Evolutionary conservation across 2,113 vertebrate species (phyloP).

Genomic region (Channa maculata): DNA sequence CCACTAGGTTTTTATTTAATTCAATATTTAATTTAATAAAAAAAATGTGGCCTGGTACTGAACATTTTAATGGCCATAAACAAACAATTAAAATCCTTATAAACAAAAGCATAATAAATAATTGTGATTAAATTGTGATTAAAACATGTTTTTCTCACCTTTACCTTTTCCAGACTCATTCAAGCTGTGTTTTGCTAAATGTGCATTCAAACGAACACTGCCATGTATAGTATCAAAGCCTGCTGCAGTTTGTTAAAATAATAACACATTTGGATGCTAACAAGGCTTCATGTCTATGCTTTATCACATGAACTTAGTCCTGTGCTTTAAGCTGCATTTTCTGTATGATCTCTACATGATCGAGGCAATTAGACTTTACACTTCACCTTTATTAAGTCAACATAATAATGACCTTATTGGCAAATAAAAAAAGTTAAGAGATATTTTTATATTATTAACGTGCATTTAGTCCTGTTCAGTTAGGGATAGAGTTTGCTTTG

Average conservation of each 20-base stretch:
- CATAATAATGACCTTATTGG: neutral
- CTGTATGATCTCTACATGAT: too few relatives aligned
- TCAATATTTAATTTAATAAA: neutral
- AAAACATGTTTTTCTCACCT: neutral
- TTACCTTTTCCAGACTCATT: neutral
- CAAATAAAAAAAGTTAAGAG: neutral
- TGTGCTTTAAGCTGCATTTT: slow-evolving; percentile 11
- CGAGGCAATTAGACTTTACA: neutral
- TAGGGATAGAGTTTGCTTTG: neutral
- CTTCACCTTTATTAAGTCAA: slow-evolving; percentile 7
- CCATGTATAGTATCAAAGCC: neutral
- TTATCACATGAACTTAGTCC: slow-evolving; percentile 55
- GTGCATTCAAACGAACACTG: neutral
- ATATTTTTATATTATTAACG: neutral
- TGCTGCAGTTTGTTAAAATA: slow-evolving; percentile 13
- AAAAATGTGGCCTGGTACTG: neutral
- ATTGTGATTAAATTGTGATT: too few relatives aligned
- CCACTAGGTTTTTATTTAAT: neutral
- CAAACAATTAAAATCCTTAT: too few relatives aligned
- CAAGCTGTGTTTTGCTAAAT: neutral
- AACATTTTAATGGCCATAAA: neutral
- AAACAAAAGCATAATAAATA: too few relatives aligned
- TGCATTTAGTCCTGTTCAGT: neutral
- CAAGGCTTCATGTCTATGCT: slow-evolving; percentile 48
- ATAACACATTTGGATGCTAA: slow-evolving; percentile 26